Conservation (phyloP, 1,140 invertebrate genomes). For the Drosophila pachea region DNA sequence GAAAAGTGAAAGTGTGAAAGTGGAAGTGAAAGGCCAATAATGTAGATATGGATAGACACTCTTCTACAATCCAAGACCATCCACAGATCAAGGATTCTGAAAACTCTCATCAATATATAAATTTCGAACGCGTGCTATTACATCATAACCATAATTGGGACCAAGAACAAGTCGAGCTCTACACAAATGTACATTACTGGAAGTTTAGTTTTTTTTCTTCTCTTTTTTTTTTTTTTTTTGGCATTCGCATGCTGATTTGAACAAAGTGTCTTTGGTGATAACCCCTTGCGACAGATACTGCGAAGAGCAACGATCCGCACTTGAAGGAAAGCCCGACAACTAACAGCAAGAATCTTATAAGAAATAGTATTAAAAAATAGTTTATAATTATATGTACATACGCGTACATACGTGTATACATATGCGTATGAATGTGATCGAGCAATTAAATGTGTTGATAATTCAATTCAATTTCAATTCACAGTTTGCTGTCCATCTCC, state of each 20-base stretch:
- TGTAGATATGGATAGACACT: background rate
- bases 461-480: conserved; percentile 61
- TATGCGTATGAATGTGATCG: conserved; percentile 11
- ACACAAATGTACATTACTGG: conserved; percentile 25
- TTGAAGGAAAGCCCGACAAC: conserved; percentile 37
- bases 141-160: conserved; percentile 42
- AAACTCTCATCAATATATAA: background rate
- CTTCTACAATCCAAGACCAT: background rate
- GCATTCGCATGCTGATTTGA: conserved; percentile 54
- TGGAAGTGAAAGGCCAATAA: background rate
- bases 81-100: background rate
- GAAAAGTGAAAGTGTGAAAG: background rate
- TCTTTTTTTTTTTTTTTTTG: conserved; percentile 50
- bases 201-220: conserved; percentile 17
- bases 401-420: background rate
- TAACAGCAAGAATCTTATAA: conserved; percentile 26
- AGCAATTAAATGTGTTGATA: conserved; percentile 52
- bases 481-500: conserved; percentile 56
- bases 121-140: conserved; percentile 40
- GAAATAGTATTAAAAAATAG: conserved; percentile 16
- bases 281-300: conserved; percentile 57
- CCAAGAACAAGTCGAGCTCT: too few relatives aligned
- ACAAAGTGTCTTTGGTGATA: conserved; percentile 53
- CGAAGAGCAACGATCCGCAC: conserved; percentile 7
- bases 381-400: conserved; percentile 2